Percentiles rank a stretch among this genome's conserved stretches.
phyloP scores from a whole-genome alignment of 1,140 invertebrate genomes.

The Drosophila pseudoananassae region DNA sequence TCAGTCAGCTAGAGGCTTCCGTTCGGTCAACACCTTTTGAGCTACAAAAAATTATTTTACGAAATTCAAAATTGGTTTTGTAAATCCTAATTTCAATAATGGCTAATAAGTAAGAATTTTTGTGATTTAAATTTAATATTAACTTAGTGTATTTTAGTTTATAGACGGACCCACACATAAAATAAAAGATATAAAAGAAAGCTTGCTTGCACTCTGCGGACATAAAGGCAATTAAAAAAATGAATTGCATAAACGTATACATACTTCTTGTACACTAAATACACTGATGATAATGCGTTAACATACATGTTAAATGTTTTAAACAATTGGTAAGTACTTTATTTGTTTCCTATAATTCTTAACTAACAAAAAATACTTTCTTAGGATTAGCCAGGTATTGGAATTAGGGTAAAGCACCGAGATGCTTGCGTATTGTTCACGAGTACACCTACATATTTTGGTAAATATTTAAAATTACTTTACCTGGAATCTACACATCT shows the following conservation, averaged over 20 bases:
- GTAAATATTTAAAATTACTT: not conserved
- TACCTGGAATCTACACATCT: no score
- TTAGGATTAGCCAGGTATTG: constrained; percentile 26
- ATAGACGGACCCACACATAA: not conserved
- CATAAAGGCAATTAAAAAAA: not conserved
- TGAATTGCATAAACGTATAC: not conserved
- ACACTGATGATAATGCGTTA: not conserved
- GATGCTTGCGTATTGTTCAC: not conserved
- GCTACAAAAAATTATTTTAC: not conserved
- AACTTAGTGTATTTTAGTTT: not conserved
- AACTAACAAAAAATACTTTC: not conserved
- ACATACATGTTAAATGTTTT: no score
- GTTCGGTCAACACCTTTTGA: constrained; percentile 5
- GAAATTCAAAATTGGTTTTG: constrained; percentile 10
- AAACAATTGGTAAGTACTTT: not conserved
- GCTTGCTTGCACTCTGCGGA: constrained; percentile 21
- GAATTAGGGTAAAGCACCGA: constrained; percentile 23
- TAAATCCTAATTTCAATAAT: constrained; percentile 52
- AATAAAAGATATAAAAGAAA: not conserved
- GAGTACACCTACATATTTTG: not conserved
- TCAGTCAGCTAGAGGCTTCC: not conserved
- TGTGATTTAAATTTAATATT: not conserved
- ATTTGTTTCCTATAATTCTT: not conserved
- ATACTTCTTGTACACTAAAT: constrained; percentile 8
- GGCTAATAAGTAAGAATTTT: constrained; percentile 13